These are phyloP conservation scores for Clarias magur DNA, from an alignment of 2,113 vertebrate species.

Conservation along the genomic window DNA sequence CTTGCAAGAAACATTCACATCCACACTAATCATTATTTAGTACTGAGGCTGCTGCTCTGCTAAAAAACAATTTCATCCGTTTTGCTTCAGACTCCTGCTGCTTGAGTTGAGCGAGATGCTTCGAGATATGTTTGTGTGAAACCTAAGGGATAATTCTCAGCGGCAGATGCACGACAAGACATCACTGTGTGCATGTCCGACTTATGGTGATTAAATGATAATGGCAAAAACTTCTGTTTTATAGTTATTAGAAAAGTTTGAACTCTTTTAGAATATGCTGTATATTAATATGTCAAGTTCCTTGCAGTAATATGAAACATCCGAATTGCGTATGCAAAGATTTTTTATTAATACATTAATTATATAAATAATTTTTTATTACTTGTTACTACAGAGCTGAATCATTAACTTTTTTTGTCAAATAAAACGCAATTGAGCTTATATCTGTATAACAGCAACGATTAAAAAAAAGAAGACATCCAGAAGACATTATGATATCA, in stretches of 20 bases:
- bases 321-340: too few relatives aligned
- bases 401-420: too few relatives aligned
- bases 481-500: not conserved
- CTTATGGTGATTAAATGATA: not conserved
- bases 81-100: slow-evolving; percentile 25
- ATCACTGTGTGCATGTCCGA: not conserved
- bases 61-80: not conserved
- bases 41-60: not conserved
- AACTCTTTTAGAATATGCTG: not conserved
- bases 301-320: too few relatives aligned
- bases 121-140: not conserved
- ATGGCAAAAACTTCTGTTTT: not conserved
- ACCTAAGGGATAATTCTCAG: not conserved
- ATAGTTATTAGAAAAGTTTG: not conserved
- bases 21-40: slow-evolving; percentile 15
- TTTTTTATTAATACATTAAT: too few relatives aligned
- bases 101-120: not conserved
- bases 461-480: too few relatives aligned
- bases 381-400: not conserved
- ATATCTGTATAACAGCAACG: too few relatives aligned
- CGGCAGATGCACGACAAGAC: not conserved
- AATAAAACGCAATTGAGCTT: too few relatives aligned
- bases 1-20: slow-evolving; percentile 4
- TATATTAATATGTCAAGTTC: not conserved
- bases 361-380: too few relatives aligned